Percentiles rank a stretch among this genome's conserved stretches.
Conservation (phyloP, 2,797 vertebrate genomes). For the Erethizon dorsatum region DNA sequence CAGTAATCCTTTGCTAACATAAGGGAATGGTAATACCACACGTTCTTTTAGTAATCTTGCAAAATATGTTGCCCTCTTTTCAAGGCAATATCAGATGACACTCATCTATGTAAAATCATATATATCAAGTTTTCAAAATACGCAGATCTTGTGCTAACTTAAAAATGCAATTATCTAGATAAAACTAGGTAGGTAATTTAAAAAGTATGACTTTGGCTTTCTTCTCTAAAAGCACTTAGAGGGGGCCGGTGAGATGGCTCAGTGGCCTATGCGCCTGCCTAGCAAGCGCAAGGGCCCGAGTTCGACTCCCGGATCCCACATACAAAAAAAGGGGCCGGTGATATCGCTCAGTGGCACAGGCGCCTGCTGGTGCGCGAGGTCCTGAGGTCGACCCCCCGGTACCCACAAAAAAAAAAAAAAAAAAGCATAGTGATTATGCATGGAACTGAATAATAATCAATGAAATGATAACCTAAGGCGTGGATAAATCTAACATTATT, state of each 20-base stretch:
- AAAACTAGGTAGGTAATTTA: not conserved
- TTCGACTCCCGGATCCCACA: too few species aligned
- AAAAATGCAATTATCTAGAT: not conserved
- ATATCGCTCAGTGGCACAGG: too few species aligned
- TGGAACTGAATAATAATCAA: constrained; percentile 1
- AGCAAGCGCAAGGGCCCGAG: too few species aligned
- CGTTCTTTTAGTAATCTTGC: not conserved
- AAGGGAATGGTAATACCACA: not conserved
- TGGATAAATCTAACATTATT: constrained; percentile 69
- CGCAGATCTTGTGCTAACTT: not conserved
- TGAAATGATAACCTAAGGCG: constrained; percentile 58
- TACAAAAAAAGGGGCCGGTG: too few species aligned
- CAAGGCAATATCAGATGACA: not conserved
- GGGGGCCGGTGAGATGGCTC: too few species aligned
- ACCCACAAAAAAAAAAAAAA: too few species aligned
- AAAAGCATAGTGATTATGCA: not conserved
- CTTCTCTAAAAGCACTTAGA: not conserved
- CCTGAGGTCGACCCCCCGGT: too few species aligned
- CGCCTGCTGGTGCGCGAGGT: too few species aligned
- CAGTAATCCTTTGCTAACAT: not conserved
- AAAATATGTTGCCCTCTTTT: not conserved
- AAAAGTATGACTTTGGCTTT: not conserved
- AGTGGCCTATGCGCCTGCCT: too few species aligned
- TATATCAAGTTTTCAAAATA: not conserved
- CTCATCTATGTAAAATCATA: not conserved